These are phyloP conservation scores for Steromphala cineraria DNA, from an alignment of 2,888 invertebrate genomes.

Conservation along the genomic window DNA sequence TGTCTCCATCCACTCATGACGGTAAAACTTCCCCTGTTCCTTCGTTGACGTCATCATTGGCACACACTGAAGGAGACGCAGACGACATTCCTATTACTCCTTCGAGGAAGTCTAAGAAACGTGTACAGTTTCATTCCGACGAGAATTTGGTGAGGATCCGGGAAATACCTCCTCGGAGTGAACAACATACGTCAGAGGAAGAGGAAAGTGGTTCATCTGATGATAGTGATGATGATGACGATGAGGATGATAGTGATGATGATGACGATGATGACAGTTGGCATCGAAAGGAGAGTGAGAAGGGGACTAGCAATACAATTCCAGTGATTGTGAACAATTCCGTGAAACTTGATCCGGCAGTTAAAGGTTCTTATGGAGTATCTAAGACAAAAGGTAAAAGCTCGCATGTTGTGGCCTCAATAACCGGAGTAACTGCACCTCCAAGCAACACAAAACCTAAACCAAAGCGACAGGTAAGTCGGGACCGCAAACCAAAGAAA, in stretches of 20 bases:
- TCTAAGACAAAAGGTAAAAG: neutral
- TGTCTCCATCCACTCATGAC: too few relatives aligned
- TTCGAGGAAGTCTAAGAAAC: slow-evolving; percentile 30
- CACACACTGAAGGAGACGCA: neutral
- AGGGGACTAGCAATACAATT: neutral
- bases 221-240: slow-evolving; percentile 9
- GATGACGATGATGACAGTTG: slow-evolving; percentile 24
- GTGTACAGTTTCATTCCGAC: slow-evolving; percentile 39
- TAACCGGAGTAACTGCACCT: slow-evolving; percentile 8
- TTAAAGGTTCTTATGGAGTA: slow-evolving; percentile 21
- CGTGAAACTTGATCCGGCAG: neutral
- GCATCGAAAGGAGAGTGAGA: neutral
- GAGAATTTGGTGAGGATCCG: slow-evolving; percentile 31
- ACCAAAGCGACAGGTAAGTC: neutral
- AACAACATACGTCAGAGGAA: neutral
- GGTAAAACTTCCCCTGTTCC: too few relatives aligned
- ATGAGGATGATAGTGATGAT: slow-evolving; percentile 14
- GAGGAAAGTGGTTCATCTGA: neutral
- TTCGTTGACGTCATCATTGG: neutral
- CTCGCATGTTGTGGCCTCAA: slow-evolving; percentile 16
- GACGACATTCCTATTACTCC: neutral
- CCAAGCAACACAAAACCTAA: neutral
- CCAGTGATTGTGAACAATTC: slow-evolving; percentile 3
- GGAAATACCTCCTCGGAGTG: slow-evolving; percentile 39
- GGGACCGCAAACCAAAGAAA: neutral